Conservation (phyloP, 1,140 invertebrate genomes). For the Diorhabda elongata region DNA sequence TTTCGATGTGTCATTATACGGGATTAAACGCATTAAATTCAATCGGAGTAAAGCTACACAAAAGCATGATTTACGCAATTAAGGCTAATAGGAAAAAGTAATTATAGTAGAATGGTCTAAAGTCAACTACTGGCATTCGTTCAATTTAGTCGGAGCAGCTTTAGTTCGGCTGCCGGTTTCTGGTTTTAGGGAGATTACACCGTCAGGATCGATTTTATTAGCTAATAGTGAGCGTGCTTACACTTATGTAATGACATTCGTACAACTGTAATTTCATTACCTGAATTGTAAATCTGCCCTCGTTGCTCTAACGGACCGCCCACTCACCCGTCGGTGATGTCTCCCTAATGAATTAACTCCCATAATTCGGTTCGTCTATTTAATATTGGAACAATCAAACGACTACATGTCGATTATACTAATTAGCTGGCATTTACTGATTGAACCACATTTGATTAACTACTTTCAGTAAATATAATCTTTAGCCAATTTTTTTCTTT, state of each 20-base stretch:
- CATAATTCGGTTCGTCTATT: constrained; percentile 37
- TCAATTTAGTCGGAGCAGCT: constrained; percentile 28
- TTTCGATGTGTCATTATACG: neutral
- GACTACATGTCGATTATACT: constrained; percentile 20
- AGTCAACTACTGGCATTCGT: constrained; percentile 25
- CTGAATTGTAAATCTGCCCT: constrained; percentile 41
- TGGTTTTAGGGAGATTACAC: constrained; percentile 39
- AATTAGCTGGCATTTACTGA: constrained; percentile 6
- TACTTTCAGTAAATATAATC: too few species aligned
- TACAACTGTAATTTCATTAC: constrained; percentile 45
- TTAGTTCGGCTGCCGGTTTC: constrained; percentile 4
- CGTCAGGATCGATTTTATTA: constrained; percentile 43
- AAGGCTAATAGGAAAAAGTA: constrained; percentile 21
- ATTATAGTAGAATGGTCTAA: constrained; percentile 22
- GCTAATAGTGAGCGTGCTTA: constrained; percentile 45
- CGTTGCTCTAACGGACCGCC: neutral
- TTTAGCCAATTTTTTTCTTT: too few species aligned
- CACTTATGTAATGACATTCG: constrained; percentile 45
- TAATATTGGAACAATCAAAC: constrained; percentile 25
- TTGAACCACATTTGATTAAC: neutral
- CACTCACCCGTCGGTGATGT: constrained; percentile 28
- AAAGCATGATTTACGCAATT: constrained; percentile 18
- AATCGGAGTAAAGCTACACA: constrained; percentile 6
- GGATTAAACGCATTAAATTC: constrained; percentile 7
- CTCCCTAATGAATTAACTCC: constrained; percentile 41